phyloP scores from a whole-genome alignment of 2,888 invertebrate genomes.

The Cosmorhoe ocellata region DNA sequence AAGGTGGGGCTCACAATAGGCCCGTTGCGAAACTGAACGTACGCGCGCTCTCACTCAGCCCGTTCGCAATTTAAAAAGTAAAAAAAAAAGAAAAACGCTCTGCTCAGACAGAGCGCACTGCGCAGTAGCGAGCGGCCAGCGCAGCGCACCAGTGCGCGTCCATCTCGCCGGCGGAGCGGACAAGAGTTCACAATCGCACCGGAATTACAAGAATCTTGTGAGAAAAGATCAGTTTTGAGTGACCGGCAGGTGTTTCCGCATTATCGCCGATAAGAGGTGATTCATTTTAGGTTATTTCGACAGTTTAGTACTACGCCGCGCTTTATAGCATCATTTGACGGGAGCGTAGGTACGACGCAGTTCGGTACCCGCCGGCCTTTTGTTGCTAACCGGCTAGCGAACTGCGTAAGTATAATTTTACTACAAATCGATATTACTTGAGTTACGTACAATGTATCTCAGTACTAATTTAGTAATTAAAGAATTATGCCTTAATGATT shows the following conservation, averaged over 20 bases:
- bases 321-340: constrained; percentile 53
- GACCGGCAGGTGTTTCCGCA: constrained; percentile 32
- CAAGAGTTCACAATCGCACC: constrained; percentile 22
- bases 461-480: too few species aligned
- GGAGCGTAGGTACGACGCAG: constrained; percentile 63
- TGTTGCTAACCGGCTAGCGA: constrained; percentile 71
- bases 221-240: constrained; percentile 24
- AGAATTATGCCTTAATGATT: too few species aligned
- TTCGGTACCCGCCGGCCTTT: constrained; percentile 64
- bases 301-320: constrained; percentile 72
- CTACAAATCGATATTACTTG: constrained; percentile 32
- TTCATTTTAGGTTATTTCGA: constrained; percentile 63
- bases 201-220: constrained; percentile 37
- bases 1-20: constrained; percentile 64
- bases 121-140: constrained; percentile 35
- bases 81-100: constrained; percentile 58
- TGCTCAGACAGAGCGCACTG: constrained; percentile 47
- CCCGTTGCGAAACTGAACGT: constrained; percentile 49
- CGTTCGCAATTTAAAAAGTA: constrained; percentile 49
- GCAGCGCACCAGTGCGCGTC: constrained; percentile 54
- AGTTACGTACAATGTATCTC: constrained; percentile 21
- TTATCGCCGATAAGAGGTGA: constrained; percentile 33
- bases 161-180: constrained; percentile 56
- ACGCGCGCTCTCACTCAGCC: constrained; percentile 36
- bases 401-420: constrained; percentile 60